A percentile compares a stretch with the other conserved stretches of the same genome.
Evolutionary conservation across 1,140 invertebrate genomes (phyloP).

Genomic region (Pseudoatta argentina): DNA sequence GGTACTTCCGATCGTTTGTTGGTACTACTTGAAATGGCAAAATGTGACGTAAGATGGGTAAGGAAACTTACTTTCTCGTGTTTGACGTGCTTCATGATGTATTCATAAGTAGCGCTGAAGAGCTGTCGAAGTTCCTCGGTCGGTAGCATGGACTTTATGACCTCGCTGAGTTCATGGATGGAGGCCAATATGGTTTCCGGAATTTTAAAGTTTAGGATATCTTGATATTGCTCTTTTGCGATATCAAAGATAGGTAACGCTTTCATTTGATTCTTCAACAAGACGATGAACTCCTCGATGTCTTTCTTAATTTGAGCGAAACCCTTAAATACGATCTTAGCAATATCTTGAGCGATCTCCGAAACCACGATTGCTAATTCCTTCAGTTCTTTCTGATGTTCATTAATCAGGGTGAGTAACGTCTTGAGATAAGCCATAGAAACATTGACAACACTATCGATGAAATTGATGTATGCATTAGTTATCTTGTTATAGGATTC

Average conservation of each 20-base stretch:
- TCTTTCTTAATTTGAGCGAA: constrained; percentile 84
- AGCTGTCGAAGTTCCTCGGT: constrained; percentile 88
- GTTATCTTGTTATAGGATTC: constrained; percentile 86
- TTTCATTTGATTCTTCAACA: constrained; percentile 86
- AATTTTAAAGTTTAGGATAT: constrained; percentile 76
- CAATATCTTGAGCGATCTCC: constrained; percentile 87
- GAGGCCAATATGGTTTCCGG: constrained; percentile 85
- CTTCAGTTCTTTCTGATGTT: constrained; percentile 89
- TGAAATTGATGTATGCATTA: constrained; percentile 80
- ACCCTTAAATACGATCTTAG: constrained; percentile 85
- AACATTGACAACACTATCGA: constrained; percentile 86
- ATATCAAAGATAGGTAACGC: constrained; percentile 87
- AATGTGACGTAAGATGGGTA: not conserved
- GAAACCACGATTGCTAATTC: constrained; percentile 87
- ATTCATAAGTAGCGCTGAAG: constrained; percentile 86
- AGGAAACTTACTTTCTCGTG: constrained; percentile 75
- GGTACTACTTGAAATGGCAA: not conserved
- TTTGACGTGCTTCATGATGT: constrained; percentile 87
- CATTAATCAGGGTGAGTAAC: constrained; percentile 87
- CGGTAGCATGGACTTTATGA: constrained; percentile 86
- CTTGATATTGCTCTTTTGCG: constrained; percentile 86
- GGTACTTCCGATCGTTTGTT: not conserved
- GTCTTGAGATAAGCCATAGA: constrained; percentile 86
- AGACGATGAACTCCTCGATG: constrained; percentile 84
- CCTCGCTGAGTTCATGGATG: constrained; percentile 85